Evolutionary conservation across 2,888 invertebrate genomes (phyloP), one percentile per base, ranked within the genome.

Genomic region (Pyrgus malvae): DNA sequence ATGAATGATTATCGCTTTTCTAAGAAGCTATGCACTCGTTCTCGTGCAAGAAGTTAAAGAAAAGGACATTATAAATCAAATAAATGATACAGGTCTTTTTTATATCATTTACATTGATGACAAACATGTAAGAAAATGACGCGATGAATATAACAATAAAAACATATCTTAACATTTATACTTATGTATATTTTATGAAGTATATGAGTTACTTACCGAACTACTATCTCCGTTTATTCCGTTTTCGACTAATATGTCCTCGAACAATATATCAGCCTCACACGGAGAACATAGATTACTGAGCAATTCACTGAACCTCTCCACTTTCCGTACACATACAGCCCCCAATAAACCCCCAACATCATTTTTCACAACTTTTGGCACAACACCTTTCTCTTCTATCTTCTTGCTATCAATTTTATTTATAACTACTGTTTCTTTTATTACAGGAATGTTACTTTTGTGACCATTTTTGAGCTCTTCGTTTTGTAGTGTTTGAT

Each of bases 271-370:
- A 68, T 90, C 90, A 11, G 90, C 87, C 70, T 90, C 90, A 61
- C 83, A 78, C 3, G 90, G 89, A 3, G 89, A 87, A 77, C 90
- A 89, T 66, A 90, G 75, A 72, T 88, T 90, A 77, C 86, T 89
- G 59, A 90, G 84, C 76, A 90, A 76, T 74, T 90, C 90, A 89
- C 90, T 90, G 67, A 90, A 90, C 65, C 80, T 81, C 77, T 88
- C 88, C 72, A 90, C 90, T 88, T 84, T 88, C 56, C 84, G 80
- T 64, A 90, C 88, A 86, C 90, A 90, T 74, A 85, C 88, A 51
- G 81, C 89, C 61, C 85, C 87, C 62, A 89, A 72, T 65, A 87
- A 76, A 12, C 83, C 81, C 58, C 78, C 75, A 7, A 78, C 73
- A 61, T 80, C 83, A 55, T 73, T 67, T 60, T 68, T 74, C 63